Evolutionary conservation across 2,888 invertebrate genomes (phyloP), one percentile per base, ranked within the genome.

Genomic region (Tortrix viridana): DNA sequence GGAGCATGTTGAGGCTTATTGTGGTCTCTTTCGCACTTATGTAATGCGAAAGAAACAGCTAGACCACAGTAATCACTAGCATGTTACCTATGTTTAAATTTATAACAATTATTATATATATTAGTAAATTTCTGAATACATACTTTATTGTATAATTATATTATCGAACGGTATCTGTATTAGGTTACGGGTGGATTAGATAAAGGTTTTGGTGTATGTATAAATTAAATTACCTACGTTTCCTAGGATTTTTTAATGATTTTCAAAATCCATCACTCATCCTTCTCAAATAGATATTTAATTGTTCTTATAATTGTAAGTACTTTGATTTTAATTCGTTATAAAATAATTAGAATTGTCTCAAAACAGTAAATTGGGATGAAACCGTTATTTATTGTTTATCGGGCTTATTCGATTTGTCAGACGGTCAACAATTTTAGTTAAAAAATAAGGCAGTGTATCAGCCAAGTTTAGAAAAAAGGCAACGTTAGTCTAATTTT

Each of bases 281-380:
- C 19, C 44, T 57, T 62, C 56, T 62, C 56, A 62, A 57, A 57
- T 54, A 64, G 14, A 48, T 49, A 37, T n/a, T 16, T 48, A 43
- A 48, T 16, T n/a, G 41, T 53, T 26, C 32, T 32, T 23, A 44
- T 23, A 44, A 60, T 44, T 48, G 43, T 44, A 49, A 48, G 43
- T 43, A 37, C 19, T 2, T 38, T 44, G 20, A 26, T 55, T 54
- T 43, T 32, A 37, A 20, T 55, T 43, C 32, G 18, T 49, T 55
- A 18, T 61, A 32, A 32, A 49, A 22, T 22, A 22, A 37, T 20
- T 19, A n/a, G 20, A 32, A 20, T 19, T 56, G 55, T 61, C 55
- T 56, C 61, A 55, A 49, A 61, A 32, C 5, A n/a, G 22, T 49
- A 37, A 32, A 20, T 12, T 18, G 23, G 16, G 23, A 22, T 49